Conservation (phyloP, 2,888 invertebrate genomes). For the Cosmopolites sordidus region DNA sequence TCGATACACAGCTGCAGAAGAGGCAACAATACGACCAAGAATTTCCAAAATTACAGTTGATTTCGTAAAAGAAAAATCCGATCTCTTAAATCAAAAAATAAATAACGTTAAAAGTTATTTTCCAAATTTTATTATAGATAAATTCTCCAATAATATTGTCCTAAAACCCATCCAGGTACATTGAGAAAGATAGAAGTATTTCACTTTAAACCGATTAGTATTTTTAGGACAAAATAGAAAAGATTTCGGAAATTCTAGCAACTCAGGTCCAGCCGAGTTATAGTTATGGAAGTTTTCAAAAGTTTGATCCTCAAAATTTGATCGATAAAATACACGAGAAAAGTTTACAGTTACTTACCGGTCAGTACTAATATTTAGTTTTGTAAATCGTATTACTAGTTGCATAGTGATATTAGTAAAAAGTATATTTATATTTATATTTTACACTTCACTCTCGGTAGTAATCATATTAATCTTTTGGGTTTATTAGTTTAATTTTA, state of each 20-base stretch:
- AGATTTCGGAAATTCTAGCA: background rate
- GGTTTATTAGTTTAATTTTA: too few species aligned
- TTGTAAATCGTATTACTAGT: too few species aligned
- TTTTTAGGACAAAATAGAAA: constrained; percentile 10
- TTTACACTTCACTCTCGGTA: too few species aligned
- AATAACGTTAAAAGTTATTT: constrained; percentile 4
- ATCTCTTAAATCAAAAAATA: background rate
- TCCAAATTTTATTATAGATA: constrained; percentile 4
- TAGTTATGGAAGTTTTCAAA: constrained; percentile 2
- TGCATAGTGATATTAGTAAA: too few species aligned
- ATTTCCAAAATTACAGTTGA: background rate
- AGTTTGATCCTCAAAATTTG: constrained; percentile 4
- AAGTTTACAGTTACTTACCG: constrained; percentile 6
- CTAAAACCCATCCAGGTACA: constrained; percentile 7
- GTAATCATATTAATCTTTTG: too few species aligned
- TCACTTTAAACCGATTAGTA: background rate
- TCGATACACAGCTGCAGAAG: too few species aligned
- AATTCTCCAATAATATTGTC: background rate
- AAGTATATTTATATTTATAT: too few species aligned
- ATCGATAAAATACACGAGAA: constrained; percentile 8
- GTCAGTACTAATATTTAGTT: background rate
- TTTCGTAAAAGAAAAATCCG: background rate
- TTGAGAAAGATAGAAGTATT: background rate
- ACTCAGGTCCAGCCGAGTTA: background rate
- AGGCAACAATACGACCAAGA: background rate